Conservation (phyloP, 30 jellyfish, hydroid and myxozoan genomes). For the Phacellophora camtschatica region DNA sequence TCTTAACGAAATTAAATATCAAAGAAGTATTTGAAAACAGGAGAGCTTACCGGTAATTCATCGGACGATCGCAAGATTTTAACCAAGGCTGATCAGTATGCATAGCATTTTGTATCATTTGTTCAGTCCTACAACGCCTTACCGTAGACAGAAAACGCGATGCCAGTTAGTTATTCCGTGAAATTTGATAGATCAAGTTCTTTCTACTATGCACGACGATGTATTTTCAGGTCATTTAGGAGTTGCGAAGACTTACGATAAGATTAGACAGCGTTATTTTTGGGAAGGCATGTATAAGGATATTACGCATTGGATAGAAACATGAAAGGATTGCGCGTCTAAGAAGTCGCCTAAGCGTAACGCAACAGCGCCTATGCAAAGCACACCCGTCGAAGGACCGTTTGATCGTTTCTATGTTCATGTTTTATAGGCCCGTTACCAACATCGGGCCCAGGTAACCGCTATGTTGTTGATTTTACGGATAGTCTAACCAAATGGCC, state of each 20-base stretch:
- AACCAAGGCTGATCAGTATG: conserved; percentile 15
- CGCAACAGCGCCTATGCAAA: conserved; percentile 54
- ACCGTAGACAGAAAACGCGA: conserved; percentile 49
- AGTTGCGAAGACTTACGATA: conserved; percentile 42
- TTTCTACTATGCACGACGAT: conserved; percentile 57
- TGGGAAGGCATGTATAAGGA: conserved; percentile 72
- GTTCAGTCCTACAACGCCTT: conserved; percentile 51
- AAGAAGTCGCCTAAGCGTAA: conserved; percentile 57
- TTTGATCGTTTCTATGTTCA: conserved; percentile 48
- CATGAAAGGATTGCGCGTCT: conserved; percentile 64
- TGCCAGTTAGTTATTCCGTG: conserved; percentile 53
- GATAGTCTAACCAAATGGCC: conserved; percentile 72
- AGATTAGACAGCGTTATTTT: conserved; percentile 46
- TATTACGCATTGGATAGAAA: conserved; percentile 47
- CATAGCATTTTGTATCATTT: conserved; percentile 51
- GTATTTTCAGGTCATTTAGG: conserved; percentile 65
- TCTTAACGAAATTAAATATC: too few relatives aligned
- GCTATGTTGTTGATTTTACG: conserved; percentile 53
- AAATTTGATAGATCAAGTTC: conserved; percentile 13
- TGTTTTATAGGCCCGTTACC: conserved; percentile 72
- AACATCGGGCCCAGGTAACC: conserved; percentile 34
- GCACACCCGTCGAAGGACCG: conserved; percentile 61
- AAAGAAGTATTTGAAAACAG: conserved; percentile 25
- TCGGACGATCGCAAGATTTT: conserved; percentile 44
- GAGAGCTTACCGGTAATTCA: conserved; percentile 45